These are phyloP conservation scores for Eulithis prunata DNA, from an alignment of 2,888 invertebrate genomes.

Conservation along the genomic window DNA sequence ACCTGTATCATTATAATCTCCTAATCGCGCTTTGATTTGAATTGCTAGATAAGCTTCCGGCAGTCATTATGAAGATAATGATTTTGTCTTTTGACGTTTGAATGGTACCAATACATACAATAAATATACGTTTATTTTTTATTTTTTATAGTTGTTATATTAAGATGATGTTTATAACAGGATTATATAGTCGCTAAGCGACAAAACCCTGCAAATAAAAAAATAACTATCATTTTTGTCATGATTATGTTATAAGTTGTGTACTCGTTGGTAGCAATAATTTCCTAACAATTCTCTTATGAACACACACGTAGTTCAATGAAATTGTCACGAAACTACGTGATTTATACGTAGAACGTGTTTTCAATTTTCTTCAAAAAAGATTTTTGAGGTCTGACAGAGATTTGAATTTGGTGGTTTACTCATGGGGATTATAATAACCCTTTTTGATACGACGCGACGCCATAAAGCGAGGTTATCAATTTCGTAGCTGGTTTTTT, in stretches of 20 bases:
- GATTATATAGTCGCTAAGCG: no score
- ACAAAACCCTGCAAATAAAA: no score
- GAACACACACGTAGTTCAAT: no score
- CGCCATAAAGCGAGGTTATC: not conserved
- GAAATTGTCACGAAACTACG: no score
- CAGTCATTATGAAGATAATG: no score
- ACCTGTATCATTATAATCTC: no score
- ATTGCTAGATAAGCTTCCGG: not conserved
- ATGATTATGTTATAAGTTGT: constrained; percentile 11
- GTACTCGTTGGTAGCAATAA: constrained; percentile 1
- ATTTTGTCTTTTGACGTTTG: no score
- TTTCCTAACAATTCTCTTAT: not conserved
- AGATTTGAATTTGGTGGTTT: not conserved
- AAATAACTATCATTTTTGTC: not conserved
- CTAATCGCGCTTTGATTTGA: not conserved
- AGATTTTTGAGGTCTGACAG: not conserved
- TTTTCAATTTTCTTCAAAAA: not conserved
- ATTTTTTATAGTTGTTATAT: no score
- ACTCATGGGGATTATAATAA: not conserved
- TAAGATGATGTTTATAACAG: no score
- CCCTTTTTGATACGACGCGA: constrained; percentile 2
- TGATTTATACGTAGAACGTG: not conserved
- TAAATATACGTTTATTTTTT: no score
- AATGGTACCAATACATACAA: no score
- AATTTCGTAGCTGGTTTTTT: not conserved